phyloP scores from a whole-genome alignment of 2,113 vertebrate genomes.

The Atractosteus spatula region DNA sequence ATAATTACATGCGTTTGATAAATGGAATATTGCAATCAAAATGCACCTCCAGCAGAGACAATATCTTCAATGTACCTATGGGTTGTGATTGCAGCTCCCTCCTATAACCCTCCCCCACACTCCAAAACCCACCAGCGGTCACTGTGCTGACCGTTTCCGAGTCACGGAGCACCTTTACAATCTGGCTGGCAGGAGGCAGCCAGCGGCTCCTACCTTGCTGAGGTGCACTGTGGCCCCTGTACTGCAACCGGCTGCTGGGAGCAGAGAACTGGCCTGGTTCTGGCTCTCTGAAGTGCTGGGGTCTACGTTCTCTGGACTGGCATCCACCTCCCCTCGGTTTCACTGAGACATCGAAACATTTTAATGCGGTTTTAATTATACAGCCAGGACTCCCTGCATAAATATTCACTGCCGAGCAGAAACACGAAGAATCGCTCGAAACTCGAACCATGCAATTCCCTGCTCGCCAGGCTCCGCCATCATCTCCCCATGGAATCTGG shows the following conservation, averaged over 20 bases:
- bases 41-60: no score
- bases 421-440: slow-evolving; percentile 39
- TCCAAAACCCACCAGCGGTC: no score
- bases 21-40: no score
- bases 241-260: slow-evolving; percentile 6
- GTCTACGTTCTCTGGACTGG: slow-evolving; percentile 21
- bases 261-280: neutral
- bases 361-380: slow-evolving; percentile 40
- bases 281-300: slow-evolving; percentile 21
- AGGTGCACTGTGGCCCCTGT: slow-evolving; percentile 16
- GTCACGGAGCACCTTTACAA: no score
- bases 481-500: slow-evolving; percentile 55
- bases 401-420: slow-evolving; percentile 38
- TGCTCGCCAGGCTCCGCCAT: slow-evolving; percentile 31
- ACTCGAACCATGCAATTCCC: slow-evolving; percentile 44
- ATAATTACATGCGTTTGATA: no score
- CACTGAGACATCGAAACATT: slow-evolving; percentile 33
- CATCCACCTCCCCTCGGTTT: slow-evolving; percentile 20
- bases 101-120: no score
- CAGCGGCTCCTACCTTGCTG: slow-evolving; percentile 18
- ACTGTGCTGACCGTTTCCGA: no score
- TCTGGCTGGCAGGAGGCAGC: no score
- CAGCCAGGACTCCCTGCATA: slow-evolving; percentile 28
- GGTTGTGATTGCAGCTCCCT: no score
- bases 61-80: no score